Conservation (phyloP, 2,113 vertebrate genomes). For the Percina caprodes region DNA sequence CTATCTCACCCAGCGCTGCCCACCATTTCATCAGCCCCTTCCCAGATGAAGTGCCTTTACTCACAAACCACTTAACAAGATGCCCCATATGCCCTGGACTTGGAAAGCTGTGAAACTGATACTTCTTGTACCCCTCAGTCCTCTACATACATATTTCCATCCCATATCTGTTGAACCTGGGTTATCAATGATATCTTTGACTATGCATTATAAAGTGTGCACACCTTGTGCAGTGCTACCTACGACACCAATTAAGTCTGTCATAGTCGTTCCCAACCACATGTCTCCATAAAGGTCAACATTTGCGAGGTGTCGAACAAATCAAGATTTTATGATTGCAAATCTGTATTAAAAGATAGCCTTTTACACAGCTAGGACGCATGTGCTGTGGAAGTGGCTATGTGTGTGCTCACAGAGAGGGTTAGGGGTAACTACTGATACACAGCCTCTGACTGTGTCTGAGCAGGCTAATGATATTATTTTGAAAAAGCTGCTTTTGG, state of each 20-base stretch:
- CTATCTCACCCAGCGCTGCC: neutral
- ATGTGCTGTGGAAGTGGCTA: neutral
- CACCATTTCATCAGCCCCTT: neutral
- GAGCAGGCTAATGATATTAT: neutral
- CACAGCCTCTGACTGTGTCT: neutral
- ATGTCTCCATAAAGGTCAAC: neutral
- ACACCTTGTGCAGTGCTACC: neutral
- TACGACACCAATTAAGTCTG: neutral
- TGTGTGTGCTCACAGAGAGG: neutral
- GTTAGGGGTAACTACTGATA: neutral
- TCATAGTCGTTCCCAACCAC: neutral
- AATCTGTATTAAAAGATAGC: neutral
- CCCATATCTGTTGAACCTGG: neutral
- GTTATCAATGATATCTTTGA: neutral
- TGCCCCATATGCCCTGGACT: neutral
- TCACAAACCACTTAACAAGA: neutral
- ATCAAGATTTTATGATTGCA: neutral
- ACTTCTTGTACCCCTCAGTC: neutral
- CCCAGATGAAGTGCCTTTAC: constrained; percentile 12
- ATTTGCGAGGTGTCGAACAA: neutral
- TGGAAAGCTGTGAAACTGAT: constrained; percentile 7
- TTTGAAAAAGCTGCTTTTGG: neutral
- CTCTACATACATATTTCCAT: neutral
- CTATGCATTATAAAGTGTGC: neutral
- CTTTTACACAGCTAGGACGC: neutral